A percentile compares a stretch with the other conserved stretches of the same genome.
These are phyloP conservation scores for Acronicta leporina DNA, from an alignment of 2,888 invertebrate species.

Conservation along the genomic window DNA sequence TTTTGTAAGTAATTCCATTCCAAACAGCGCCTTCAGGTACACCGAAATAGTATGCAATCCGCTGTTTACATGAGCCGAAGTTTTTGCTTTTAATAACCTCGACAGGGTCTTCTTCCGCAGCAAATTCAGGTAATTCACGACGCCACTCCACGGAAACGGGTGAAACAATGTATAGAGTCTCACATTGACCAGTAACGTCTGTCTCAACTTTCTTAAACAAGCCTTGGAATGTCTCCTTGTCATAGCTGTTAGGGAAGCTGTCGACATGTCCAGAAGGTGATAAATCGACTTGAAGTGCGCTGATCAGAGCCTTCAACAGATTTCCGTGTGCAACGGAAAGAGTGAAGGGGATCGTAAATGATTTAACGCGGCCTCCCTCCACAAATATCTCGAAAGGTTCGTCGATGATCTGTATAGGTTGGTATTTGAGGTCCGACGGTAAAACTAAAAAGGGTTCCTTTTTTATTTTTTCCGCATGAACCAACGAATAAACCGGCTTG, in stretches of 20 bases:
- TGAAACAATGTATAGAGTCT: slow-evolving; percentile 91
- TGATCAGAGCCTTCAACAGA: slow-evolving; percentile 91
- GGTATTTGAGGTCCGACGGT: slow-evolving; percentile 82
- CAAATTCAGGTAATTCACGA: slow-evolving; percentile 85
- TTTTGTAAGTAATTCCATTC: slow-evolving; percentile 80
- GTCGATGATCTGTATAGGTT: slow-evolving; percentile 86
- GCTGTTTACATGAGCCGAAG: slow-evolving; percentile 89
- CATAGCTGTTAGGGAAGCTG: slow-evolving; percentile 81
- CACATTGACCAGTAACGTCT: slow-evolving; percentile 91
- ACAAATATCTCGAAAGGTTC: slow-evolving; percentile 90
- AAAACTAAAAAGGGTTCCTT: slow-evolving; percentile 64
- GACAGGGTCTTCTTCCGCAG: slow-evolving; percentile 81
- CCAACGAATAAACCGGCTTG: slow-evolving; percentile 85
- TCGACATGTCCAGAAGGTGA: slow-evolving; percentile 87
- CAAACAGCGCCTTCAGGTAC: slow-evolving; percentile 87
- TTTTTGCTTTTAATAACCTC: slow-evolving; percentile 91
- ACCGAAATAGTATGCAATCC: slow-evolving; percentile 90
- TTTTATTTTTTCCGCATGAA: slow-evolving; percentile 84
- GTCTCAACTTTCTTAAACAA: slow-evolving; percentile 92
- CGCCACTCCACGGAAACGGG: slow-evolving; percentile 88
- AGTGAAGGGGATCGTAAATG: slow-evolving; percentile 87
- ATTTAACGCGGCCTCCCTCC: slow-evolving; percentile 89
- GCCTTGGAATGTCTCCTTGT: slow-evolving; percentile 84
- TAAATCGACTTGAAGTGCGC: slow-evolving; percentile 91
- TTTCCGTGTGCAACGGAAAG: slow-evolving; percentile 91